Percentiles rank a stretch among this genome's conserved stretches.
Conservation (phyloP, 1,140 invertebrate genomes). For the Euura saliciscinereae region DNA sequence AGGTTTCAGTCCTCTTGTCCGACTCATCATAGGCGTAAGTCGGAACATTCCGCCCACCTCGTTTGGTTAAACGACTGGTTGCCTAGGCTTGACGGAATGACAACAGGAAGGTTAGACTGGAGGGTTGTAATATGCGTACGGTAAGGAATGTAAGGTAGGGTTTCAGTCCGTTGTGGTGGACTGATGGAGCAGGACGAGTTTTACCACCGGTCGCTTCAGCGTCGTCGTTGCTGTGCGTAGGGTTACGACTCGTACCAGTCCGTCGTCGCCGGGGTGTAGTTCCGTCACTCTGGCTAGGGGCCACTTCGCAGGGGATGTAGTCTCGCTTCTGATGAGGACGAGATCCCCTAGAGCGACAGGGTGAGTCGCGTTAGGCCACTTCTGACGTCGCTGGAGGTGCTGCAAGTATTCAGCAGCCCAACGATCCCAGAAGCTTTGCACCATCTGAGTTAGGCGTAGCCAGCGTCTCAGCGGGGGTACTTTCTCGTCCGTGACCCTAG, state of each 20-base stretch:
- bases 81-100: too few species aligned
- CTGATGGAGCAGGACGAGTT: too few species aligned
- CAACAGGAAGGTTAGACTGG: too few species aligned
- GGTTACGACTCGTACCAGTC: constrained; percentile 13
- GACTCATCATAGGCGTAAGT: too few species aligned
- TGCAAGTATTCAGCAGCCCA: constrained; percentile 36
- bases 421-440: constrained; percentile 34
- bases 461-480: constrained; percentile 28
- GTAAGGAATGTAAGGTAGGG: too few species aligned
- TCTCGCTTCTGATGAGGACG: constrained; percentile 16
- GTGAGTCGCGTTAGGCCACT: neutral
- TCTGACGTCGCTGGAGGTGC: constrained; percentile 21
- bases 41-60: too few species aligned
- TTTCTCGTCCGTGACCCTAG: constrained; percentile 9
- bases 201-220: too few species aligned
- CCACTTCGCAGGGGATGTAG: constrained; percentile 16
- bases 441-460: constrained; percentile 28
- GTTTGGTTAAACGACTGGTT: too few species aligned
- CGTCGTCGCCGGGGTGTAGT: constrained; percentile 20
- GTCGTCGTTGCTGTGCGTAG: too few species aligned
- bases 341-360: constrained; percentile 13
- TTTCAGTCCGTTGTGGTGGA: too few species aligned
- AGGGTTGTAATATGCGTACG: too few species aligned
- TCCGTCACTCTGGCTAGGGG: constrained; percentile 17
- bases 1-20: too few species aligned